Evolutionary conservation across 2,888 invertebrate species (phyloP).

Genomic region (Euclidia mi): DNA sequence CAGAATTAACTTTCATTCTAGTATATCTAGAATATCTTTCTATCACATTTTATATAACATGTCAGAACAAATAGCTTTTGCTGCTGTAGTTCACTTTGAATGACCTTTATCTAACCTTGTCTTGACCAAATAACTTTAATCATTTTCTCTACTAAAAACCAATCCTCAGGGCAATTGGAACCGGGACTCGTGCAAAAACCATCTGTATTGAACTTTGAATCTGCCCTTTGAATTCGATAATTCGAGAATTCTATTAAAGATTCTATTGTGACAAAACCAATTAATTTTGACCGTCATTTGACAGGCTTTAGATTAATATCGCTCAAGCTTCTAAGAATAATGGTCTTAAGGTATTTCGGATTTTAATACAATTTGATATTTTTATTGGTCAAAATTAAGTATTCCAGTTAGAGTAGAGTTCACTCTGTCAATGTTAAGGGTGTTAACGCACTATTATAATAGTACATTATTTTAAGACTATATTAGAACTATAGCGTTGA

Average conservation of each 20-base stretch:
- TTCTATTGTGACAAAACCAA: conserved; percentile 29
- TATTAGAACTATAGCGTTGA: too few species aligned
- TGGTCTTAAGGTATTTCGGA: background rate
- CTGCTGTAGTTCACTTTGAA: background rate
- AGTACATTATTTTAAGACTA: too few species aligned
- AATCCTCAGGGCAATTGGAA: background rate
- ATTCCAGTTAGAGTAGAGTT: too few species aligned
- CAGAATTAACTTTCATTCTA: too few species aligned
- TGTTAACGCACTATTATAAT: too few species aligned
- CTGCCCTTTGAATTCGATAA: conserved; percentile 35
- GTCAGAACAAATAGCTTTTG: background rate
- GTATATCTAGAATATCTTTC: too few species aligned
- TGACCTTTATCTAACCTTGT: background rate
- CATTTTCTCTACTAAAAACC: background rate
- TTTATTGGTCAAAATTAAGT: background rate
- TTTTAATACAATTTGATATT: conserved; percentile 5
- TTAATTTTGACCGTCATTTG: conserved; percentile 27
- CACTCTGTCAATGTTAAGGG: too few species aligned
- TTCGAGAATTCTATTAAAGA: conserved; percentile 19
- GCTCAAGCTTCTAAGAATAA: conserved; percentile 7
- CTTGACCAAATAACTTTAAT: background rate
- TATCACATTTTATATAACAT: too few species aligned
- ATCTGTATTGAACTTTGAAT: conserved; percentile 24
- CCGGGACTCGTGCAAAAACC: conserved; percentile 5
- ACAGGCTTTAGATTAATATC: conserved; percentile 17